A percentile compares a stretch with the other conserved stretches of the same genome.
Evolutionary conservation across 2,797 vertebrate genomes (phyloP).

Genomic region (Varecia variegata): DNA sequence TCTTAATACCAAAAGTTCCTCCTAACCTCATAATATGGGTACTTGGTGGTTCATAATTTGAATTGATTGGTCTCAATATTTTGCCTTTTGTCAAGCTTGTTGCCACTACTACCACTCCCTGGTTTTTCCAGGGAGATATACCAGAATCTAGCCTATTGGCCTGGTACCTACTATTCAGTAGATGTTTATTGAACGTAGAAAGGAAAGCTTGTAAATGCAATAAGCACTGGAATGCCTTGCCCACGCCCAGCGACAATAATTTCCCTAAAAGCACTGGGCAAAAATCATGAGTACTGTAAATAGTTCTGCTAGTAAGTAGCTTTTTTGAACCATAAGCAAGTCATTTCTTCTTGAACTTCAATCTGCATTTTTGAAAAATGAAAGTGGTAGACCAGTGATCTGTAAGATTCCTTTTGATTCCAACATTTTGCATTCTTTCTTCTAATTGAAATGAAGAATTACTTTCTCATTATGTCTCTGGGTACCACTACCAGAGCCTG

Average conservation of each 20-base stretch:
- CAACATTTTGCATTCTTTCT: not conserved
- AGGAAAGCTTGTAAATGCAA: not conserved
- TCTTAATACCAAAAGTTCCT: not conserved
- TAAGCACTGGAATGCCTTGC: conserved; percentile 12
- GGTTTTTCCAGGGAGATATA: not conserved
- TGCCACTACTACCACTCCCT: not conserved
- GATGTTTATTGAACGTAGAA: not conserved
- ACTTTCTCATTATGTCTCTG: not conserved
- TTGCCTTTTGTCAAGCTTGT: not conserved
- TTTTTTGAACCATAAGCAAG: conserved; percentile 22
- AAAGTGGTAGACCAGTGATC: not conserved
- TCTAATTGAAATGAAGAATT: not conserved
- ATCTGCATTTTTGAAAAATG: not conserved
- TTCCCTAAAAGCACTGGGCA: not conserved
- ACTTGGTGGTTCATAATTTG: not conserved
- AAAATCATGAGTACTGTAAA: not conserved
- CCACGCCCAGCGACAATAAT: not conserved
- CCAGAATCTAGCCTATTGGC: not conserved
- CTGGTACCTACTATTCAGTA: not conserved
- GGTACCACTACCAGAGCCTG: not conserved
- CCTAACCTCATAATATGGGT: not conserved
- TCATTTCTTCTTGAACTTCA: conserved; percentile 16
- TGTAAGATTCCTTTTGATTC: not conserved
- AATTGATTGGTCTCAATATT: not conserved
- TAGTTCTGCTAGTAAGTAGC: not conserved